These are phyloP conservation scores for Drosophila virilis DNA, from an alignment of 1,140 invertebrate species.

Conservation along the genomic window DNA sequence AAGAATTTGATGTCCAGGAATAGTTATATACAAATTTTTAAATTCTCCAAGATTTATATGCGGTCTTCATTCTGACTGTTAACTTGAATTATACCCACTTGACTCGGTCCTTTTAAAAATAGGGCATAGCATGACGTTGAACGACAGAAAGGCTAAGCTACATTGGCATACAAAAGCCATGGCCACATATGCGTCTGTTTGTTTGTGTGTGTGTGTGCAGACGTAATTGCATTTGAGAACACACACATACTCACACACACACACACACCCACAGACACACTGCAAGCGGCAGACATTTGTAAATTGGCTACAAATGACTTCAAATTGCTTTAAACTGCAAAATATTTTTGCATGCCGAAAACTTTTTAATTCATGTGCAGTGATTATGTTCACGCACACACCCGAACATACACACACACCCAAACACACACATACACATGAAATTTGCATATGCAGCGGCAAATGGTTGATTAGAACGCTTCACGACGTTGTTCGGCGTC, in stretches of 20 bases:
- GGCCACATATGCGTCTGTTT: slow-evolving; percentile 18
- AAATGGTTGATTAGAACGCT: slow-evolving; percentile 69
- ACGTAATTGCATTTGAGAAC: slow-evolving; percentile 73
- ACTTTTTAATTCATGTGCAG: slow-evolving; percentile 79
- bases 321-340: slow-evolving; percentile 82
- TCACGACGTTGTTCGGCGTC: slow-evolving; percentile 11
- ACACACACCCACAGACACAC: not conserved
- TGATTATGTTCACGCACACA: slow-evolving; percentile 63
- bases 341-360: slow-evolving; percentile 76
- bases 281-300: slow-evolving; percentile 61
- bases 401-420: not conserved
- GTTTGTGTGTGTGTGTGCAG: slow-evolving; percentile 30
- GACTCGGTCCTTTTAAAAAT: not conserved
- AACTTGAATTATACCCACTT: not conserved
- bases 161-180: slow-evolving; percentile 64
- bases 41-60: too few relatives aligned
- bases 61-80: not conserved
- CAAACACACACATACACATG: slow-evolving; percentile 7
- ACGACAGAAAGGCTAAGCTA: slow-evolving; percentile 50
- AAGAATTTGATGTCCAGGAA: too few relatives aligned
- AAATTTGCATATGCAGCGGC: slow-evolving; percentile 33
- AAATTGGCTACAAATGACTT: slow-evolving; percentile 83
- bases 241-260: slow-evolving; percentile 37
- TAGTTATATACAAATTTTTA: too few relatives aligned
- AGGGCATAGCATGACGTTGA: slow-evolving; percentile 22